These are phyloP conservation scores for Dinothrombium tinctorium DNA, from an alignment of 1,140 invertebrate species.

Conservation along the genomic window DNA sequence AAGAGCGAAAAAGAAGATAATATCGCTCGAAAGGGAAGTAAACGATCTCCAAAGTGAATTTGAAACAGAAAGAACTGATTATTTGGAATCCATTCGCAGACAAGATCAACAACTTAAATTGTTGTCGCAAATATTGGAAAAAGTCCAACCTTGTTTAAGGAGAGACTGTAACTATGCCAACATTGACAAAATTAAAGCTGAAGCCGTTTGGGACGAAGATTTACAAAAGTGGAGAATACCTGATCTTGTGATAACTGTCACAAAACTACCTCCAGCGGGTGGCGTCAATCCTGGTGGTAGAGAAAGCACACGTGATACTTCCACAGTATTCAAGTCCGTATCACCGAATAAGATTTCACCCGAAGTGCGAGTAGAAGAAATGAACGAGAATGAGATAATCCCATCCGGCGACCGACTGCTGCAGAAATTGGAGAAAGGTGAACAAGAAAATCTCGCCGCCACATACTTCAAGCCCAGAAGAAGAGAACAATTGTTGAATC, in stretches of 20 bases:
- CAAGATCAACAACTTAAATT: constrained; percentile 47
- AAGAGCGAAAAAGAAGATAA: constrained; percentile 37
- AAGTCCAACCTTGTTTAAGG: constrained; percentile 40
- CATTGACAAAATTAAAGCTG: constrained; percentile 37
- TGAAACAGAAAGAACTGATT: constrained; percentile 49
- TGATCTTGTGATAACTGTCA: constrained; percentile 33
- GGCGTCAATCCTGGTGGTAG: constrained; percentile 13
- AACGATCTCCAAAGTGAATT: constrained; percentile 57
- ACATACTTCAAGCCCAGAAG: constrained; percentile 43
- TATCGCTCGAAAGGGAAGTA: constrained; percentile 42
- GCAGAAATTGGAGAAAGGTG: constrained; percentile 32
- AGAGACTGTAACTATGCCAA: constrained; percentile 49
- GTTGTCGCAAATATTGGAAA: constrained; percentile 39
- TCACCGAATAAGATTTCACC: constrained; percentile 2
- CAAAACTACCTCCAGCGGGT: constrained; percentile 35
- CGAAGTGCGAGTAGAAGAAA: constrained; percentile 1
- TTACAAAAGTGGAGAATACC: constrained; percentile 44
- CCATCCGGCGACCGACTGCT: constrained; percentile 11
- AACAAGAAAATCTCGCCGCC: constrained; percentile 36
- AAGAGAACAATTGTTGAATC: constrained; percentile 31
- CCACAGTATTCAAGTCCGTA: not conserved
- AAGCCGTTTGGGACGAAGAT: constrained; percentile 52
- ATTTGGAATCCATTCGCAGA: constrained; percentile 53
- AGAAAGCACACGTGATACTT: not conserved
- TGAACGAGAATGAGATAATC: not conserved